These are phyloP conservation scores for Eremophila alpestris DNA, from an alignment of 2,797 vertebrate genomes.

Conservation along the genomic window DNA sequence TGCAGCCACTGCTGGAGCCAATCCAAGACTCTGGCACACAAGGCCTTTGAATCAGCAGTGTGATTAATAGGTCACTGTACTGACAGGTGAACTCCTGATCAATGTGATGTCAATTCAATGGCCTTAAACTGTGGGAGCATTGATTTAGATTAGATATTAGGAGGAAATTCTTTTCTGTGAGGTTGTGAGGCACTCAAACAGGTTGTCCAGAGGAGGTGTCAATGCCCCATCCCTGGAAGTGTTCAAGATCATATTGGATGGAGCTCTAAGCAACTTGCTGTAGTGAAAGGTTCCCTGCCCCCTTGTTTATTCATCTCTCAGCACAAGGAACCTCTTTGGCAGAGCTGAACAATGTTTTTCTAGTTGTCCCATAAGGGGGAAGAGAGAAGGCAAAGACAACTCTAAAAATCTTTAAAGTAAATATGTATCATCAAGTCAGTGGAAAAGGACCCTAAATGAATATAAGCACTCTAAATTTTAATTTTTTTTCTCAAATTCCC, in stretches of 20 bases:
- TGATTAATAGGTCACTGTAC: neutral
- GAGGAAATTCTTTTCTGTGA: neutral
- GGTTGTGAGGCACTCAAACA: neutral
- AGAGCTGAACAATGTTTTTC: neutral
- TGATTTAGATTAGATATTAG: neutral
- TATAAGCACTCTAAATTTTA: neutral
- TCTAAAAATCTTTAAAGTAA: neutral
- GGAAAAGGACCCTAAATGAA: neutral
- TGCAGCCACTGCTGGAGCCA: neutral
- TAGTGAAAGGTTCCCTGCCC: neutral
- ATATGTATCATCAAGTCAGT: neutral
- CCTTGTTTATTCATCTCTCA: neutral
- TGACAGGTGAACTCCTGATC: neutral
- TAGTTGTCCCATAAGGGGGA: neutral
- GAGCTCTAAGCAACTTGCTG: neutral
- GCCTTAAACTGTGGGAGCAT: neutral
- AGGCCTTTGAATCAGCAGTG: neutral
- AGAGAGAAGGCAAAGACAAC: neutral
- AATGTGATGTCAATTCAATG: neutral
- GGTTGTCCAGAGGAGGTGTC: fast-evolving
- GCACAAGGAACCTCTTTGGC: neutral
- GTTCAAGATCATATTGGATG: neutral
- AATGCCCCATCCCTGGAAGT: neutral
- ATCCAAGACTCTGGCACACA: neutral
- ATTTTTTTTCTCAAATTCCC: neutral